Evolutionary conservation across 1,140 invertebrate genomes (phyloP).

Genomic region (Bathynomus jamesi): DNA sequence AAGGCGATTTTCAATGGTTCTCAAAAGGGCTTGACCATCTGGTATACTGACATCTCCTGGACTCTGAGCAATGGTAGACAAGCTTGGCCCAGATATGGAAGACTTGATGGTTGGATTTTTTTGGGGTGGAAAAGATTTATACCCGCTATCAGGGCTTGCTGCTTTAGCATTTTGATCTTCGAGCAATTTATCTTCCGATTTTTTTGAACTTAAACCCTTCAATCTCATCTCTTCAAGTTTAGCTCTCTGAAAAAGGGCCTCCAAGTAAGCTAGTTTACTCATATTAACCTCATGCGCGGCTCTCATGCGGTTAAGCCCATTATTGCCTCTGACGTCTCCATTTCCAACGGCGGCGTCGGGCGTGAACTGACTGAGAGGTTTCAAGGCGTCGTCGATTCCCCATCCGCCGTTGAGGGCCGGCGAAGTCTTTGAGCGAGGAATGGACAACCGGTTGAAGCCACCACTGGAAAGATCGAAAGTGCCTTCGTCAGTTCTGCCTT

Average conservation of each 20-base stretch:
- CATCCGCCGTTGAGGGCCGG: constrained; percentile 30
- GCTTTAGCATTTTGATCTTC: neutral
- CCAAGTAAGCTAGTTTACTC: constrained; percentile 34
- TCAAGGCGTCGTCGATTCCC: constrained; percentile 24
- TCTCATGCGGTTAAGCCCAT: constrained; percentile 24
- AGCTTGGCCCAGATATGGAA: constrained; percentile 13
- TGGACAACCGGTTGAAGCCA: constrained; percentile 1
- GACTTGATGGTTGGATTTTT: constrained; percentile 23
- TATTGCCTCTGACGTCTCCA: constrained; percentile 16
- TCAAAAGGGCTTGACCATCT: constrained; percentile 30
- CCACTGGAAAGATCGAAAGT: neutral
- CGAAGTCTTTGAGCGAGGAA: constrained; percentile 28
- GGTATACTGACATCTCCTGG: constrained; percentile 17
- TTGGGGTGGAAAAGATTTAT: constrained; percentile 27
- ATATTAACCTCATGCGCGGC: constrained; percentile 34
- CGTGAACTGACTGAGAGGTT: constrained; percentile 25
- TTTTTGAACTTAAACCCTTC: constrained; percentile 1
- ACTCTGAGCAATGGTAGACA: constrained; percentile 17
- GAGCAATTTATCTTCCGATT: neutral
- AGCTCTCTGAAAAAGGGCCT: constrained; percentile 29
- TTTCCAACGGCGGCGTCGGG: constrained; percentile 19
- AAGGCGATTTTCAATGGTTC: constrained; percentile 33
- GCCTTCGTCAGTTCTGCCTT: constrained; percentile 16
- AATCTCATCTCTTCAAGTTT: constrained; percentile 22
- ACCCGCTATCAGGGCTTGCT: constrained; percentile 28